Evolutionary conservation across 2,113 vertebrate species (phyloP).

Genomic region (Pseudolaguvia tuberculata): DNA sequence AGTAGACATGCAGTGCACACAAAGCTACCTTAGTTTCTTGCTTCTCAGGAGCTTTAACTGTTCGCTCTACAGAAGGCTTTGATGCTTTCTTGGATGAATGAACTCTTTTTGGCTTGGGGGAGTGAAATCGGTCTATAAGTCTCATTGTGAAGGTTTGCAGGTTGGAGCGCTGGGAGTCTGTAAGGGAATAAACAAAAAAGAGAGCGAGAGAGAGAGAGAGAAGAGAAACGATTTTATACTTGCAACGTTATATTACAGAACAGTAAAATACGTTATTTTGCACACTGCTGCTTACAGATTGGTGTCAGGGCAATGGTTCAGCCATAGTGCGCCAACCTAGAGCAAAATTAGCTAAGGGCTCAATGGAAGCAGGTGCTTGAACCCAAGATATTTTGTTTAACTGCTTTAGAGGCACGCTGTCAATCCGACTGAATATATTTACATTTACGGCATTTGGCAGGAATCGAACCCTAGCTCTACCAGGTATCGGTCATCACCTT

Average conservation of each 20-base stretch:
- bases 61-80: constrained; percentile 70
- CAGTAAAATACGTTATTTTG: not conserved
- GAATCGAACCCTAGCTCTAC: no score
- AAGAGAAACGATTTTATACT: not conserved
- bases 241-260: no score
- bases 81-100: constrained; percentile 75
- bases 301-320: no score
- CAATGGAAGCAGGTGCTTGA: no score
- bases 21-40: constrained; percentile 72
- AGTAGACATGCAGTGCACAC: not conserved
- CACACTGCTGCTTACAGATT: no score
- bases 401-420: no score
- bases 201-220: not conserved
- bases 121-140: constrained; percentile 89
- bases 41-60: constrained; percentile 72
- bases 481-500: no score
- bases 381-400: no score
- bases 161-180: constrained; percentile 88
- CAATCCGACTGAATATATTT: no score
- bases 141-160: constrained; percentile 89
- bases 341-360: no score
- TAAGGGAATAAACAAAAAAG: constrained; percentile 48
- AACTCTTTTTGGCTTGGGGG: constrained; percentile 82
- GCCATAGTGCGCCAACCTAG: no score
- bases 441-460: no score